phyloP scores from a whole-genome alignment of 2,113 vertebrate species.

The Muntiacus muntjak region DNA sequence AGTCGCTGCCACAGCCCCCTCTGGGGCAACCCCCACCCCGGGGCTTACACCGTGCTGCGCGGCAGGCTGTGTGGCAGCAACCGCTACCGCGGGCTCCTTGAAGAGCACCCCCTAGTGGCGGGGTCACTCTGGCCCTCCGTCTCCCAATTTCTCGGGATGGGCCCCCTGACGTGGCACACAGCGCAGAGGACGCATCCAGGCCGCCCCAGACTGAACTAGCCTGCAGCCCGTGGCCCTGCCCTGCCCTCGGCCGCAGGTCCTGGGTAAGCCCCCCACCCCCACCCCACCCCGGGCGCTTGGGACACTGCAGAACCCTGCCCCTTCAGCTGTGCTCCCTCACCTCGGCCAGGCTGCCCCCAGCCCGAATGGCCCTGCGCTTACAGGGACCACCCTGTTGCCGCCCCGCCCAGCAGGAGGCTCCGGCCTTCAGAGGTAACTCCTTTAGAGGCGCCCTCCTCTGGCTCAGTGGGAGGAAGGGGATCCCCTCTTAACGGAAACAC shows the following conservation, averaged over 20 bases:
- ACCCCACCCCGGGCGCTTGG: neutral
- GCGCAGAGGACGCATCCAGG: neutral
- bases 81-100: neutral
- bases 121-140: neutral
- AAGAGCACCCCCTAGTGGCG: neutral
- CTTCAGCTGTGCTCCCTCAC: neutral
- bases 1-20: neutral
- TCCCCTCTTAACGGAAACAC: neutral
- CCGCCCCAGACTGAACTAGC: neutral
- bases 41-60: neutral
- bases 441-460: neutral
- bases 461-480: neutral
- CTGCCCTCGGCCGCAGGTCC: neutral
- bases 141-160: neutral
- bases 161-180: neutral
- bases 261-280: neutral
- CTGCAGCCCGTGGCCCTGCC: accelerated
- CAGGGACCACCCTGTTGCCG: neutral
- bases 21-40: too few species aligned
- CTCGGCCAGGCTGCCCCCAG: neutral
- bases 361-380: neutral
- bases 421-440: neutral
- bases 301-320: neutral
- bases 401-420: neutral
- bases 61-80: too few species aligned